Percentiles rank a stretch among this genome's conserved stretches.
Evolutionary conservation across 2,888 invertebrate species (phyloP).

Genomic region (Lamellibrachia columna): DNA sequence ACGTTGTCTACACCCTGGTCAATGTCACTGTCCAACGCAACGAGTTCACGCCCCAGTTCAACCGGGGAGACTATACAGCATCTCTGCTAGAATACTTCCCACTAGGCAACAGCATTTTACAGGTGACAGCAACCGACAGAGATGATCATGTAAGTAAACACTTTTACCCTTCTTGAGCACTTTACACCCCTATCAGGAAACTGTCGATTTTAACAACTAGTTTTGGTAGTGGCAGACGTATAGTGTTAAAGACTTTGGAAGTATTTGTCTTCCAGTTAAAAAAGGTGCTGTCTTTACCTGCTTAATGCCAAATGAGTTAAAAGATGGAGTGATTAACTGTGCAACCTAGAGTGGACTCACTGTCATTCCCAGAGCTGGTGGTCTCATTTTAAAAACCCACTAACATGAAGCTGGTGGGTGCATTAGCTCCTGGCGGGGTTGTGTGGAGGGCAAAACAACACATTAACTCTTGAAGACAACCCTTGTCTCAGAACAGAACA

Average conservation of each 20-base stretch:
- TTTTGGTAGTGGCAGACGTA: not conserved
- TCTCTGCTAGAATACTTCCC: constrained; percentile 39
- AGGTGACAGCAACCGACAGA: constrained; percentile 49
- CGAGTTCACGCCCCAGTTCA: constrained; percentile 31
- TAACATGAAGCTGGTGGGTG: not conserved
- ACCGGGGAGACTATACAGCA: constrained; percentile 21
- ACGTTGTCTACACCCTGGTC: constrained; percentile 33
- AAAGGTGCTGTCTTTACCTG: not conserved
- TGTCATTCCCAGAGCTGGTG: not conserved
- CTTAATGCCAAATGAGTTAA: not conserved
- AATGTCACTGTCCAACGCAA: constrained; percentile 36
- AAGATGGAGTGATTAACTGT: not conserved
- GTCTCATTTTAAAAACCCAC: not conserved
- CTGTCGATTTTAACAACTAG: not conserved
- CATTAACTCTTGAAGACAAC: too few relatives aligned
- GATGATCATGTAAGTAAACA: constrained; percentile 37
- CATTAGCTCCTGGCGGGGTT: not conserved
- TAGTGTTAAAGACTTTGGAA: not conserved
- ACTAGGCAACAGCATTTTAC: constrained; percentile 48
- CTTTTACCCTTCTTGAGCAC: not conserved
- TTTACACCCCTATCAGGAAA: not conserved
- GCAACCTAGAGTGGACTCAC: not conserved
- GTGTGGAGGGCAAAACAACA: not conserved
- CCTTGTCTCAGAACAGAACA: too few relatives aligned
- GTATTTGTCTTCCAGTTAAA: not conserved